Conservation (phyloP, 2,888 invertebrate species). For the Acronicta aceris region DNA sequence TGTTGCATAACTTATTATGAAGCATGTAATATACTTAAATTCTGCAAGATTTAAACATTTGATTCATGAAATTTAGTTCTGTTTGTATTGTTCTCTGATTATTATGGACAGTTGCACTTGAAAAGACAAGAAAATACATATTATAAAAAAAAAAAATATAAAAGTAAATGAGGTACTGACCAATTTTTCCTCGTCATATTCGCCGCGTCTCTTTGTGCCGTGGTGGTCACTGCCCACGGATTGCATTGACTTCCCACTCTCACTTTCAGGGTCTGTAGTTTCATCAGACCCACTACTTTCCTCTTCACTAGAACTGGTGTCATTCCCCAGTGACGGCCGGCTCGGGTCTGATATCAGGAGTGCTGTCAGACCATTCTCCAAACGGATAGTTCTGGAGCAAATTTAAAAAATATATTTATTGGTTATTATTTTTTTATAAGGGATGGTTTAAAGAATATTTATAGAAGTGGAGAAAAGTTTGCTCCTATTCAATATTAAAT, state of each 20-base stretch:
- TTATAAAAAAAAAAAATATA: neutral
- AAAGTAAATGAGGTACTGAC: constrained; percentile 64
- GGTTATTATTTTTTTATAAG: constrained; percentile 4
- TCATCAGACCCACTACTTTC: constrained; percentile 74
- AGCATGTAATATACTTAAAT: neutral
- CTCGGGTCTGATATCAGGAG: constrained; percentile 92
- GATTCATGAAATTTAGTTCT: neutral
- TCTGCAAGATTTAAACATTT: neutral
- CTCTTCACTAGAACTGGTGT: constrained; percentile 74
- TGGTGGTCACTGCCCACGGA: constrained; percentile 79
- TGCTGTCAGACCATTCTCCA: constrained; percentile 92
- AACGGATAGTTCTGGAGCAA: constrained; percentile 64
- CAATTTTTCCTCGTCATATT: constrained; percentile 85
- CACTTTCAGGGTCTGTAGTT: constrained; percentile 80
- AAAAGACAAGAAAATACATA: too few species aligned
- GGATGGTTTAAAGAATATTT: neutral
- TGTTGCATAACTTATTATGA: too few species aligned
- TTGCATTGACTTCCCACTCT: constrained; percentile 73
- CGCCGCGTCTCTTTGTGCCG: constrained; percentile 68
- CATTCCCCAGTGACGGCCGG: constrained; percentile 64
- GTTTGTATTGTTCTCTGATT: too few species aligned
- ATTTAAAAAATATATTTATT: constrained; percentile 21
- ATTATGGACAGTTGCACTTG: neutral
- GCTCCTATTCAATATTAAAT: constrained; percentile 4
- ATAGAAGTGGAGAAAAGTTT: neutral